Conservation (phyloP, 2,888 invertebrate species). For the Orchestes rusci region DNA sequence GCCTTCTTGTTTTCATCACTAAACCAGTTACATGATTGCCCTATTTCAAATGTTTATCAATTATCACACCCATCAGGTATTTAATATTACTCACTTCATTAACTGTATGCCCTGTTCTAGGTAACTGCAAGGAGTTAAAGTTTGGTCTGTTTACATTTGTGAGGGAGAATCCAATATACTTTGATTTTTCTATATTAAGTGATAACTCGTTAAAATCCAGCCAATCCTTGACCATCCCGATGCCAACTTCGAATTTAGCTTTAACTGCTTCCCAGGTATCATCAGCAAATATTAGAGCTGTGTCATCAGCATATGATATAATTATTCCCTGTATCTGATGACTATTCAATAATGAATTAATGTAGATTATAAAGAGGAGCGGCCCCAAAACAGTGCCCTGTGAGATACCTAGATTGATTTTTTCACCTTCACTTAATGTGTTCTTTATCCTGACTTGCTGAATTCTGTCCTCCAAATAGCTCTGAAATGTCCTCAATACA, state of each 20-base stretch:
- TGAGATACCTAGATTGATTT: background rate
- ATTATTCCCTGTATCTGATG: background rate
- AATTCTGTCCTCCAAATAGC: background rate
- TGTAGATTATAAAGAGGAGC: background rate
- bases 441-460: background rate
- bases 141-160: background rate
- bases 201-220: no score
- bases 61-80: background rate
- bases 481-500: background rate
- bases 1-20: no score
- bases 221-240: no score
- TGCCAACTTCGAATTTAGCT: background rate
- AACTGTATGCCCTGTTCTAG: background rate
- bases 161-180: background rate
- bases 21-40: no score
- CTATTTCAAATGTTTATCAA: no score
- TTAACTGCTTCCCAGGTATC: background rate
- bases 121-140: background rate
- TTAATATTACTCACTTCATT: background rate
- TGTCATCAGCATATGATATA: background rate
- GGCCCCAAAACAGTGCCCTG: background rate
- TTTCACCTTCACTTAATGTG: background rate
- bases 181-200: no score
- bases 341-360: background rate
- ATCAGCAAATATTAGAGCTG: background rate